Conservation (phyloP, 2,797 vertebrate species). For the Distichodus sexfasciatus region DNA sequence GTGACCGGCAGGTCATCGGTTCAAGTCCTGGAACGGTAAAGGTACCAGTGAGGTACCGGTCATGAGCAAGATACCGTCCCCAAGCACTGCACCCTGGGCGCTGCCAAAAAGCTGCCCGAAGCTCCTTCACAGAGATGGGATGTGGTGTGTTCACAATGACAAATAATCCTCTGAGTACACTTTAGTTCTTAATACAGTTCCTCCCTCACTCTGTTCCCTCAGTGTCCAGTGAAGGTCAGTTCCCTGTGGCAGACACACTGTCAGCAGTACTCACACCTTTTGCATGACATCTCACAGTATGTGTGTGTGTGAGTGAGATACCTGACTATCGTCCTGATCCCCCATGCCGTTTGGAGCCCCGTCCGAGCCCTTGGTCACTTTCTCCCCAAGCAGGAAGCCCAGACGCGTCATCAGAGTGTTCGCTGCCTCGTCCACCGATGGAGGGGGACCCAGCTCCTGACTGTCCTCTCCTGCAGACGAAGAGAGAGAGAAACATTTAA, state of each 20-base stretch:
- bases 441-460: constrained; percentile 89
- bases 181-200: too few species aligned
- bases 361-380: constrained; percentile 79
- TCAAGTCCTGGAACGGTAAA: too few species aligned
- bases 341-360: constrained; percentile 81
- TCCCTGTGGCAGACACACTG: not conserved
- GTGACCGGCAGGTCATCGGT: too few species aligned
- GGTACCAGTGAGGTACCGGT: too few species aligned
- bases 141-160: too few species aligned
- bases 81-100: too few species aligned
- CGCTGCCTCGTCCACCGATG: constrained; percentile 92
- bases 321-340: constrained; percentile 86
- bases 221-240: too few species aligned
- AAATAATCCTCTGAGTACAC: too few species aligned
- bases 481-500: not conserved
- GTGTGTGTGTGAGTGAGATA: constrained; percentile 48
- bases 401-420: constrained; percentile 96
- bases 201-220: too few species aligned
- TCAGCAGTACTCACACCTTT: not conserved
- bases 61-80: too few species aligned
- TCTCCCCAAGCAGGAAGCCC: constrained; percentile 94
- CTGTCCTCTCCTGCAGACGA: constrained; percentile 78
- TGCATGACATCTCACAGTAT: not conserved
- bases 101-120: too few species aligned
- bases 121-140: too few species aligned